These are phyloP conservation scores for Pygocentrus nattereri DNA, from an alignment of 2,797 vertebrate species.

Conservation along the genomic window DNA sequence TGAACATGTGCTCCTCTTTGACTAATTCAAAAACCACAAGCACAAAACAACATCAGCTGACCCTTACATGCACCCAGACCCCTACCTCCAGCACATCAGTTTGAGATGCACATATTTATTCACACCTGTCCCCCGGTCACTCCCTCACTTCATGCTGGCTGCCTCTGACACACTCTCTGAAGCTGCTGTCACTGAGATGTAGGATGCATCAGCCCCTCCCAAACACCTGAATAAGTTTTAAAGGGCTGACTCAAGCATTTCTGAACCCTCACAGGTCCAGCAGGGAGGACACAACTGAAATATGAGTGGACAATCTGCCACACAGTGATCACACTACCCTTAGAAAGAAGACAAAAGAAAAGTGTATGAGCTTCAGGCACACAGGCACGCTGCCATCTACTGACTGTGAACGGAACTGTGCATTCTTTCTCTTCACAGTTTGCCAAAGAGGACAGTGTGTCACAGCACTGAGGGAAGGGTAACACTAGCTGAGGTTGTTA, in stretches of 20 bases:
- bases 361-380: not conserved
- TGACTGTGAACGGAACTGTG: constrained; percentile 30
- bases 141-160: constrained; percentile 17
- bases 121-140: not conserved
- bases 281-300: constrained; percentile 30
- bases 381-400: constrained; percentile 61
- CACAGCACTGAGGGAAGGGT: not conserved
- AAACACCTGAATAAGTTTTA: constrained; percentile 26
- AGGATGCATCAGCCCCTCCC: not conserved
- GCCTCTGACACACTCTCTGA: not conserved
- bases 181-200: constrained; percentile 10
- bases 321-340: constrained; percentile 27
- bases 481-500: constrained; percentile 6
- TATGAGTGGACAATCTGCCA: constrained; percentile 22
- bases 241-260: constrained; percentile 43
- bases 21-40: not conserved
- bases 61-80: not conserved
- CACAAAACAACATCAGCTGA: not conserved
- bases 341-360: constrained; percentile 47
- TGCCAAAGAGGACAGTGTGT: not conserved
- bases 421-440: not conserved
- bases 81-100: not conserved
- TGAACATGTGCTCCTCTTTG: not conserved
- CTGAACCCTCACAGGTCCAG: constrained; percentile 19
- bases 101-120: constrained; percentile 13